phyloP scores from a whole-genome alignment of 2,113 vertebrate genomes.

The Ptyas mucosa region DNA sequence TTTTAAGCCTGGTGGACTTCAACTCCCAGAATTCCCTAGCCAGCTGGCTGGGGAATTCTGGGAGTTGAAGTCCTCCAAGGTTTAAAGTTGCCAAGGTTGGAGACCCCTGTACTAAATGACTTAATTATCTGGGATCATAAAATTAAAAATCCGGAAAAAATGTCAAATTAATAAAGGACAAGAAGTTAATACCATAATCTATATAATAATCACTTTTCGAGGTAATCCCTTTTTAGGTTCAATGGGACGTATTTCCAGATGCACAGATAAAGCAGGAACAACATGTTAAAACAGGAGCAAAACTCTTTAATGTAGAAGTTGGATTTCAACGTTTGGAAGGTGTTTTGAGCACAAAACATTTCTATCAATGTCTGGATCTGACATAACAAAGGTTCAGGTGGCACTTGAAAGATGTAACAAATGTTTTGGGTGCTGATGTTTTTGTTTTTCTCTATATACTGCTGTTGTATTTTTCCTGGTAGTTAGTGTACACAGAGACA shows the following conservation, averaged over 20 bases:
- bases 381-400: neutral
- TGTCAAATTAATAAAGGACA: neutral
- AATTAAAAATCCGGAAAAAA: neutral
- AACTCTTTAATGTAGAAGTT: neutral
- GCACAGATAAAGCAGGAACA: neutral
- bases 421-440: neutral
- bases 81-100: too few species aligned
- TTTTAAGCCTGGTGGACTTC: too few species aligned
- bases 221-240: neutral
- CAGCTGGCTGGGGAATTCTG: too few species aligned
- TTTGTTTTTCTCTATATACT: neutral
- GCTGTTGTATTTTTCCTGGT: neutral
- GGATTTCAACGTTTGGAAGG: neutral
- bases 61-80: too few species aligned
- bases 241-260: neutral
- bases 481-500: neutral
- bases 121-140: neutral
- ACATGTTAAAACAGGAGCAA: neutral
- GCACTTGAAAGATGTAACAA: neutral
- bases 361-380: neutral
- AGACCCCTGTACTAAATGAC: neutral
- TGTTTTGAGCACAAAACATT: neutral
- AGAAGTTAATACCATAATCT: neutral
- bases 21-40: too few species aligned
- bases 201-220: neutral